Evolutionary conservation across 2,888 invertebrate species (phyloP), one percentile per base, ranked within the genome.

Genomic region (Baronia brevicornis): DNA sequence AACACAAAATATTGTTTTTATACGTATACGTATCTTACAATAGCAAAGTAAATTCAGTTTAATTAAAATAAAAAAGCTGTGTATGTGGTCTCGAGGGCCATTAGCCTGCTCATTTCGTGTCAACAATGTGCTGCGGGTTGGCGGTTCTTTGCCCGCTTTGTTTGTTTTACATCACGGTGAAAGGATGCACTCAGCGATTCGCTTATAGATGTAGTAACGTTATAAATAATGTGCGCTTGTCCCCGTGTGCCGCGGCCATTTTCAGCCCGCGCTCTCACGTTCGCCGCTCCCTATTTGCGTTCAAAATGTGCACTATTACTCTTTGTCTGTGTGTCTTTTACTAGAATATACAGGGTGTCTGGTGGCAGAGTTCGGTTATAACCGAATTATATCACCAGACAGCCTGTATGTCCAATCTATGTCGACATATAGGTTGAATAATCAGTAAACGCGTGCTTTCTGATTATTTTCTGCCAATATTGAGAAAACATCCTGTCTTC

Each of bases 111-210:
- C 5, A 20, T 35, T 47, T 47, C 27, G 26, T 60, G 38, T 57
- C 66, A 48, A 31, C 44, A 52, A 40, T 29, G 35, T 36, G 23
- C 22, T 24, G 23, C 24, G 41, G 45, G 51, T 44, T 44, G 54
- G 19, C 3, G 45, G 39, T 52, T 46, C 38, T 38, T 43, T 50
- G 48, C 47, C 39, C 46, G 53, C 48, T 51, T 58, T 70, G 69
- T 73, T 75, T 72, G 65, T 60, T 65, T 71, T 67, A 73, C 73
- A 72, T 70, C 69, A 69, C 61, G 61, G 56, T 53, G 53, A 68
- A 71, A 66, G 62, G 64, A 57, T 61, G 58, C 58, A 51, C 59
- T 57, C 48, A 39, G 50, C 41, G 52, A 48, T 51, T 53, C 46
- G 35, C 51, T 56, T 62, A 65, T 67, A 58, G 65, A 73, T 68